Evolutionary conservation across 2,888 invertebrate genomes (phyloP), one percentile per base, ranked within the genome.

Genomic region (Mythimna loreyi): DNA sequence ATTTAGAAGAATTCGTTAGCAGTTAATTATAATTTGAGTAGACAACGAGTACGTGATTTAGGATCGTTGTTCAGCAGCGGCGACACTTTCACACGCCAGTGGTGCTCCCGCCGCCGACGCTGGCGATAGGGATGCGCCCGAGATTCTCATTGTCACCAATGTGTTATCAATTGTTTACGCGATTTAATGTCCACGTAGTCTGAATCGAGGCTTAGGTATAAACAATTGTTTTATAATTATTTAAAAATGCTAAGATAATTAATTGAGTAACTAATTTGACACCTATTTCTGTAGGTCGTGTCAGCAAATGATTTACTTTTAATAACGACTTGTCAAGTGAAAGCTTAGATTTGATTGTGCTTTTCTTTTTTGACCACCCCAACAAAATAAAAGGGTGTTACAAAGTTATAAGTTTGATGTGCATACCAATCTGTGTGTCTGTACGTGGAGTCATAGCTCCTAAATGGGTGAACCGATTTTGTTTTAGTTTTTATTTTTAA

Each of bases 51-150:
- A 70, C 73, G 69, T 78, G 71, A 47, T 56, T 9, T 57, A 53
- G 57, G 61, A 61, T 47, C 40, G 57, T 36, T 60, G 13, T 56
- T 28, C n/a, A 57, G 52, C 45, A 49, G 30, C 30, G 30, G 45
- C 53, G 61, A 28, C 70, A 81, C 81, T 81, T 74, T 78, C 78
- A 67, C 77, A n/a, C 63, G 21, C 43, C n/a, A n/a, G n/a, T n/a
- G n/a, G 19, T 33, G n/a, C 28, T 16, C 19, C 6, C n/a, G 49
- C 43, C 59, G 4, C 25, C 23, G 13, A 6, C 23, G n/a, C n/a
- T n/a, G n/a, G n/a, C n/a, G n/a, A n/a, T n/a, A 33, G 30, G 45
- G 45, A 52, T 36, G 25, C 33, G 28, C 25, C 58, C 63, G 53
- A 56, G 49, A 40, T 52, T 33, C 55, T 67, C 45, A 65, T 67